Evolutionary conservation across 2,113 vertebrate genomes (phyloP).

Genomic region (Gymnorhina tibicen): DNA sequence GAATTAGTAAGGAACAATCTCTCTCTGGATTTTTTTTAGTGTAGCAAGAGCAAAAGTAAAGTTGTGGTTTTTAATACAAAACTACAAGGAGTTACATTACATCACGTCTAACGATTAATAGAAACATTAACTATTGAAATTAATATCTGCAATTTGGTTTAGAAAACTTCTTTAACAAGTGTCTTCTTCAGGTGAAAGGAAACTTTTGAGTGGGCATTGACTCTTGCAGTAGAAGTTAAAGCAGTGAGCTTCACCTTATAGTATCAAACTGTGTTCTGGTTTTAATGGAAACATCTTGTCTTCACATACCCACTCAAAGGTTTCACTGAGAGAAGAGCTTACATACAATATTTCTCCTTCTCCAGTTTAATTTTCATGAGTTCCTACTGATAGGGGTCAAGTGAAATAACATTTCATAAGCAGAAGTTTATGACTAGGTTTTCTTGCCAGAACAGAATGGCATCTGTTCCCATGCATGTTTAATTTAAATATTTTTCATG

Average conservation of each 20-base stretch:
- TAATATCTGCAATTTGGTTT: not conserved
- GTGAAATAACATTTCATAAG: slow-evolving; percentile 62
- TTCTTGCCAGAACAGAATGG: slow-evolving; percentile 65
- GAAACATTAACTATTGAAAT: not conserved
- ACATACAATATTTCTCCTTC: slow-evolving; percentile 34
- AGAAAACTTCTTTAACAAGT: not conserved
- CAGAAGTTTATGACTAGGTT: slow-evolving; percentile 65
- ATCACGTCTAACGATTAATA: not conserved
- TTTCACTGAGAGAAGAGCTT: slow-evolving; percentile 32
- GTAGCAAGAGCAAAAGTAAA: not conserved
- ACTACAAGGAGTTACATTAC: not conserved
- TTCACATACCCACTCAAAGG: slow-evolving; percentile 38
- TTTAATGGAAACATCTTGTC: slow-evolving; percentile 23
- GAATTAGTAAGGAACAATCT: not conserved
- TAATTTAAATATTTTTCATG: slow-evolving; percentile 71
- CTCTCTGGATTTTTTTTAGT: not conserved
- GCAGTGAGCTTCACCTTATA: not conserved
- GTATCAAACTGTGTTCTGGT: not conserved
- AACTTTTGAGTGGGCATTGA: not conserved
- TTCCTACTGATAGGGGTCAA: slow-evolving; percentile 59
- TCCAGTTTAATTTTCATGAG: slow-evolving; percentile 59
- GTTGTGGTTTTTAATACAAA: not conserved
- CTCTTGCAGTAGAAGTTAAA: not conserved
- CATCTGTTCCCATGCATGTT: slow-evolving; percentile 71
- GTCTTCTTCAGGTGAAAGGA: not conserved